phyloP scores from a whole-genome alignment of 2,888 invertebrate genomes.

The Lochmaea crataegi region DNA sequence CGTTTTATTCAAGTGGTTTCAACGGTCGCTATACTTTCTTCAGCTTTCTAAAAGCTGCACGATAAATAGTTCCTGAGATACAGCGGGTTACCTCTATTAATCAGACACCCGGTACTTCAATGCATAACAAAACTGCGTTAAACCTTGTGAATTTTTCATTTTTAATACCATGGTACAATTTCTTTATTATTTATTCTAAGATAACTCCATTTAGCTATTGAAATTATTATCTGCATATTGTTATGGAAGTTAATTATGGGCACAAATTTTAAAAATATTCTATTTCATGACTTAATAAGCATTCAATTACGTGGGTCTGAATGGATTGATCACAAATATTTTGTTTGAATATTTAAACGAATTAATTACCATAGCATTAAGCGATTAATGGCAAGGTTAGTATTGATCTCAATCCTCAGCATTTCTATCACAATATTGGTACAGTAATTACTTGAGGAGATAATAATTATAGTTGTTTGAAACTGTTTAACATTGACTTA shows the following conservation, averaged over 20 bases:
- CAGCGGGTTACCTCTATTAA: too few relatives aligned
- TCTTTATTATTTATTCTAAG: too few relatives aligned
- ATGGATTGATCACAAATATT: slow-evolving; percentile 22
- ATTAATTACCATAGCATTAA: slow-evolving; percentile 25
- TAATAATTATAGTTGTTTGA: not conserved
- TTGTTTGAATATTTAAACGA: slow-evolving; percentile 23
- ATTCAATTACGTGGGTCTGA: slow-evolving; percentile 29
- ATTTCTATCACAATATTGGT: not conserved
- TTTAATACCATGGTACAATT: too few relatives aligned
- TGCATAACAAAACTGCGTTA: too few relatives aligned
- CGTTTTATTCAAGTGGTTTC: too few relatives aligned
- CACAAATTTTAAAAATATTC: not conserved
- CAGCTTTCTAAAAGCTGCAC: too few relatives aligned
- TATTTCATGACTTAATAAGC: slow-evolving; percentile 15
- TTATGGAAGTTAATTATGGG: not conserved
- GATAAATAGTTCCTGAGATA: too few relatives aligned
- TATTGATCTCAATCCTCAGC: slow-evolving; percentile 12
- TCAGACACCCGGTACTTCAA: too few relatives aligned
- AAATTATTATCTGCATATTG: not conserved
- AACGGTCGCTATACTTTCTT: too few relatives aligned
- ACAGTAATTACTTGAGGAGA: not conserved
- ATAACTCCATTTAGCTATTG: too few relatives aligned
- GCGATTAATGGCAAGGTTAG: slow-evolving; percentile 23
- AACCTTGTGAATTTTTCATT: too few relatives aligned
- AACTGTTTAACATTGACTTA: not conserved